These are phyloP conservation scores for Harlomillsia oculata DNA, from an alignment of 1,140 invertebrate species.

Conservation along the genomic window DNA sequence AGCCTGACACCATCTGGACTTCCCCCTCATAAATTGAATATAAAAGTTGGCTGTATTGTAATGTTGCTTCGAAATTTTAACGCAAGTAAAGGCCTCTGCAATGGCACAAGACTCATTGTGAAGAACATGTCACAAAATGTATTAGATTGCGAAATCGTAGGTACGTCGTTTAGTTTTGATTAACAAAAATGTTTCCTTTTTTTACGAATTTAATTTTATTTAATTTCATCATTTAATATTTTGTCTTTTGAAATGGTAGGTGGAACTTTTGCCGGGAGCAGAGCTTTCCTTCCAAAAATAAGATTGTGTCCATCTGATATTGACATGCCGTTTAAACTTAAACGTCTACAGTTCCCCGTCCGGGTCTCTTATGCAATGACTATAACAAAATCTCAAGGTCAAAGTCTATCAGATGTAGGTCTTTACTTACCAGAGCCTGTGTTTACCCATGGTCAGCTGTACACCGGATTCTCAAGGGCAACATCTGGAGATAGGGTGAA, in stretches of 20 bases:
- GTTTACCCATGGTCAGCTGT: constrained; percentile 39
- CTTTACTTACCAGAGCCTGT: constrained; percentile 30
- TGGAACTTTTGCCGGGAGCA: constrained; percentile 1
- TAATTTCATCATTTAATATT: too few relatives aligned
- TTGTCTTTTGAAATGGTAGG: too few relatives aligned
- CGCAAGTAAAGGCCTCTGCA: constrained; percentile 18
- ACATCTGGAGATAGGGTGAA: too few relatives aligned
- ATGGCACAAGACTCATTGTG: constrained; percentile 30
- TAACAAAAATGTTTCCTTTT: background rate
- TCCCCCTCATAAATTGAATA: constrained; percentile 24
- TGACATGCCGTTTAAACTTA: constrained; percentile 26
- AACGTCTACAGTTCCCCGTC: constrained; percentile 41
- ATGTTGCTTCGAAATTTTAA: constrained; percentile 29
- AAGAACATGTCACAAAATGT: constrained; percentile 39
- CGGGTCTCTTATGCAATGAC: constrained; percentile 41
- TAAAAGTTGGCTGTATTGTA: constrained; percentile 28
- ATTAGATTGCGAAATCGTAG: background rate
- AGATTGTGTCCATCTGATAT: constrained; percentile 2
- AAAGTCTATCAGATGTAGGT: constrained; percentile 34
- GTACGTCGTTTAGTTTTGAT: background rate
- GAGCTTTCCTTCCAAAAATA: constrained; percentile 9
- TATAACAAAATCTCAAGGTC: constrained; percentile 43
- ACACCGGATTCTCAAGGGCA: constrained; percentile 35
- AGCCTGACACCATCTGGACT: constrained; percentile 24
- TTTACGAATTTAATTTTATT: constrained; percentile 57